Evolutionary conservation across 2,797 vertebrate species (phyloP), one percentile per base, ranked within the genome.

Genomic region (Helicolenus hilgendorfi): DNA sequence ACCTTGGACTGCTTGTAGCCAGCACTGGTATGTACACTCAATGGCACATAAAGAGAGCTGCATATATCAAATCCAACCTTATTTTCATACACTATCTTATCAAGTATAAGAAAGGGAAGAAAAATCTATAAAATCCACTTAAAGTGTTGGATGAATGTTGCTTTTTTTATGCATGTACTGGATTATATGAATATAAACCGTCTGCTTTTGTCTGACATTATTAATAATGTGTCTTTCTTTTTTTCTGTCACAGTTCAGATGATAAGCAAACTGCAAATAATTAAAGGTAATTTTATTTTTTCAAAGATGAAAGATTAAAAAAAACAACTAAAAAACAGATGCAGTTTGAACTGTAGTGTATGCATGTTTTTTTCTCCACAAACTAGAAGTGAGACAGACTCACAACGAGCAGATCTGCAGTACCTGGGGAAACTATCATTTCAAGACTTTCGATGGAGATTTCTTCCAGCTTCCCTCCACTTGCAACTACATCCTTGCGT

Each of bases 391-490:
- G 27, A 92, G 6, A 26, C 3, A 79, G 1, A 84, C 87, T 64
- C 90, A 96, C 59, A 89, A 88, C 1, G 68, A 83, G 22, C 92
- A 84, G 14, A 88, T 96, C 77, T 98, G 98, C 96, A 98, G 97
- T 64, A 97, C 97, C 36, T 98, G 98, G 98, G 98, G 98, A 76
- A 97, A 97, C 83, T 96, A 95, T 77, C 95, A 97, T 68, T 97
- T 93, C 27, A 96, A 88, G 77, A 97, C 94, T 1, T 98, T 97
- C 45, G 97, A 98, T 83, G 97, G 97, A 55, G 79, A 96, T 53
- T 96, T 96, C 77, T 97, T 96, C 92, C 94, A 97, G 36, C 89
- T 97, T 68, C 95, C 96, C 6, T 96, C 67, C 69, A 83, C 84
- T 20, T 98, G 97, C 78, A 97, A 95, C 91, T 97, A 97, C 27